A percentile compares a stretch with the other conserved stretches of the same genome.
phyloP scores from a whole-genome alignment of 1,140 invertebrate species.

The Pseudoatta argentina region DNA sequence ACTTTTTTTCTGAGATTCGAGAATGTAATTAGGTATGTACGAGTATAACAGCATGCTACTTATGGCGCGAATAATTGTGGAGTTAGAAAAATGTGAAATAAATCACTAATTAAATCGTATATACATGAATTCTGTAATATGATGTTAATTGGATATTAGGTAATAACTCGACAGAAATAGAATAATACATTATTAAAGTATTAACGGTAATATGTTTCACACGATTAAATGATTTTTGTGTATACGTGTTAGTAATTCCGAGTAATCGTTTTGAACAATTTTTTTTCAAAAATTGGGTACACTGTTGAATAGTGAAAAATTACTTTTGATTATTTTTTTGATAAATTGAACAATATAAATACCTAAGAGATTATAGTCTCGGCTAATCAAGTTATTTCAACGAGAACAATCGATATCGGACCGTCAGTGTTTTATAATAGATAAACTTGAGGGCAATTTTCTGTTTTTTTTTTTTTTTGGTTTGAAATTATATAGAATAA shows the following conservation, averaged over 20 bases:
- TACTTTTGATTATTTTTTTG: neutral
- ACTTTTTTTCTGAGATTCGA: neutral
- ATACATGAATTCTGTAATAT: neutral
- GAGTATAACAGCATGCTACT: neutral
- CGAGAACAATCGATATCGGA: neutral
- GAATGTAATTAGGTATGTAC: neutral
- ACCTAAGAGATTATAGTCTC: neutral
- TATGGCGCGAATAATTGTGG: neutral
- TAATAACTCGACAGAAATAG: neutral
- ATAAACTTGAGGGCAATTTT: neutral
- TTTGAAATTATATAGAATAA: neutral
- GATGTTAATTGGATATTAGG: neutral
- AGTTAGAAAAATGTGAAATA: neutral
- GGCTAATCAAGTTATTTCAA: neutral
- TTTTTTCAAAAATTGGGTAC: neutral
- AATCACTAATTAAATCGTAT: constrained; percentile 2
- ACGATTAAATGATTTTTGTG: neutral
- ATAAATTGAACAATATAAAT: neutral
- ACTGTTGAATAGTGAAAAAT: neutral
- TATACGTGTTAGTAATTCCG: neutral
- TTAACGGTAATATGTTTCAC: neutral
- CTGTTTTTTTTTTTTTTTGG: neutral
- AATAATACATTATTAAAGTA: neutral
- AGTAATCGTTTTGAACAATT: neutral
- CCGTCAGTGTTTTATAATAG: neutral